Base-by-base conservation (phyloP, 2,888 invertebrate species). In the Pedicia rivosa region DNA sequence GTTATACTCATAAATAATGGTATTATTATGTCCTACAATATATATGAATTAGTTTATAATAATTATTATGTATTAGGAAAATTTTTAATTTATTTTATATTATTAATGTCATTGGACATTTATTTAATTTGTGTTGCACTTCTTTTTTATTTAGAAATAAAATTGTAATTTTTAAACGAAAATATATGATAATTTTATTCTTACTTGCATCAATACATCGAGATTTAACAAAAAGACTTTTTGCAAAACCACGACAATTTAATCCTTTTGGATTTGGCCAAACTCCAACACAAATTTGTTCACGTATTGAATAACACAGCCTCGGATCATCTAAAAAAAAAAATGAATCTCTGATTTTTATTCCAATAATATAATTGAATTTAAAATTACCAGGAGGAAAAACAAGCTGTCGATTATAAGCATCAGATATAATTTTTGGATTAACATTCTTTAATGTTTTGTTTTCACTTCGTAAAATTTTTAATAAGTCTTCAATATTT, bases 221-320 rank as follows among this genome's bases (percentile, higher is more conserved):
- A 2, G 94, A 95, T 52, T 76, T 74, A 17, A 95, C 73, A 35
- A 73, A 73, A 36, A 94, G 70, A 34, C 72, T 73, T 19, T 65
- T 64, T 1, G 83, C 84, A 52, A 78, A 80, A 43, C 82, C 86
- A 33, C 87, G 68, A 0, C 82, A 75, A 26, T 75, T 65, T 36
- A 83, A 68, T 0, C 74, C 76, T 40, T 78, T 74, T n/a, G 83
- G 82, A 46, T 74, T 67, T 1, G 83, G 83, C 74, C 84, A 80
- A 20, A 81, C 81, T 42, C 84, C 83, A 42, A 86, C 84, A 39
- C 82, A 77, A 33, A 95, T 86, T 54, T 91, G 82, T 59, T 98
- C 98, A 8, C 97, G 73, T 30, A 98, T 79, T 0, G 88, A 83
- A 57, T 91, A 98, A 40, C 86, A 83, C 62, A 98, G 70, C 47